These are phyloP conservation scores for Bradypodion ventrale DNA, from an alignment of 2,797 vertebrate species.

Conservation along the genomic window DNA sequence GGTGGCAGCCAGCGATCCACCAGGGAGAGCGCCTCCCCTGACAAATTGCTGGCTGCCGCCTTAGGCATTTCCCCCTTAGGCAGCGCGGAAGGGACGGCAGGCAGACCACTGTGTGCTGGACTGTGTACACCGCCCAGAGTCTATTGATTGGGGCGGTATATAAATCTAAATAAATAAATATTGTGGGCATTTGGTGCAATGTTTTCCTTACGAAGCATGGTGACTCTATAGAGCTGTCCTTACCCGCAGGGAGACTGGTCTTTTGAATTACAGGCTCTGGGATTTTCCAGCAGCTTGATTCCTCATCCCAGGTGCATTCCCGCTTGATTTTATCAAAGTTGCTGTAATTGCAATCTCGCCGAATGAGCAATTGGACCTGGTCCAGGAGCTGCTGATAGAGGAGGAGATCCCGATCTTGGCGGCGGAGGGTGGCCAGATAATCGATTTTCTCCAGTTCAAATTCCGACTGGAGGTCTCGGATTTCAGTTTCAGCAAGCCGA, in stretches of 20 bases:
- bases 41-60: no score
- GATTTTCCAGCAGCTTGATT: conserved; percentile 83
- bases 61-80: no score
- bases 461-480: conserved; percentile 87
- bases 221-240: conserved; percentile 19
- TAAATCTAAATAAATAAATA: no score
- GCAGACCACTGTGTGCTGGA: no score
- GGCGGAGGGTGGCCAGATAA: conserved; percentile 83
- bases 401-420: conserved; percentile 82
- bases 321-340: conserved; percentile 82
- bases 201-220: neutral
- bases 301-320: conserved; percentile 87
- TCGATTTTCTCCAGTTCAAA: conserved; percentile 87
- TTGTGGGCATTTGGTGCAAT: neutral
- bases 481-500: conserved; percentile 85
- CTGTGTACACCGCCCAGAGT: no score
- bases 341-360: conserved; percentile 89
- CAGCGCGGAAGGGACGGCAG: no score
- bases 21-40: no score
- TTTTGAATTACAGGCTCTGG: conserved; percentile 84
- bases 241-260: conserved; percentile 85
- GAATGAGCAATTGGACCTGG: conserved; percentile 82
- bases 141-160: no score
- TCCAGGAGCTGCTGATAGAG: conserved; percentile 85
- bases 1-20: no score